Evolutionary conservation across 2,113 vertebrate species (phyloP).

Genomic region (Tricholaema leucomelas): DNA sequence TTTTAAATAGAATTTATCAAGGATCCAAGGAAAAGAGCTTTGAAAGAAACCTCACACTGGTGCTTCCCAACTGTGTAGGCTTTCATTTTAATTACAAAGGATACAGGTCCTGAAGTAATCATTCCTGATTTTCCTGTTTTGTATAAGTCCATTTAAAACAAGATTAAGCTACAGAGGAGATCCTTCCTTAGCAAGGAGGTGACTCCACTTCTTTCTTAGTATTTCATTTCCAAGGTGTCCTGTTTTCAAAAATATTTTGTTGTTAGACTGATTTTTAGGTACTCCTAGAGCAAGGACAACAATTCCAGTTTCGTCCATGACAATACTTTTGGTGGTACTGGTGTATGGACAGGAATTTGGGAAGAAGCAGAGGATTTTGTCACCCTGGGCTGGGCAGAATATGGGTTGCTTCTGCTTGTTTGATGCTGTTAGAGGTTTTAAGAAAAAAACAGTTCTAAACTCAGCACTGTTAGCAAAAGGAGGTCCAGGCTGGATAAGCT

Average conservation of each 20-base stretch:
- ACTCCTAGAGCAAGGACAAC: neutral
- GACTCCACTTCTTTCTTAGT: neutral
- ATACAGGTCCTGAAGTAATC: constrained; percentile 12
- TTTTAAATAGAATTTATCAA: neutral
- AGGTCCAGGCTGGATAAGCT: neutral
- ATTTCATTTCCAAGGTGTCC: neutral
- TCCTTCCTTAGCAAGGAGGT: neutral
- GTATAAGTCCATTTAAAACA: neutral
- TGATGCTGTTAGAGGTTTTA: neutral
- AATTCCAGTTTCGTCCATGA: neutral
- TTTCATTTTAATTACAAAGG: constrained; percentile 46
- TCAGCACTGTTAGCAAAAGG: neutral
- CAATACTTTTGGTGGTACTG: neutral
- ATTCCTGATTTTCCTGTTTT: constrained; percentile 67
- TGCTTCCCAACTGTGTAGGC: constrained; percentile 10
- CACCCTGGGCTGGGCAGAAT: neutral
- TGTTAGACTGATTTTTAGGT: neutral
- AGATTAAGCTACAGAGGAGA: neutral
- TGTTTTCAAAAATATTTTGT: neutral
- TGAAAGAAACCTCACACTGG: neutral
- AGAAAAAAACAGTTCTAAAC: neutral
- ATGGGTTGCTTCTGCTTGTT: neutral
- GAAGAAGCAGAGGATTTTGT: neutral
- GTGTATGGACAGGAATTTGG: neutral
- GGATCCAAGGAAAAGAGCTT: neutral